Percentiles rank a stretch among this genome's conserved stretches.
These are phyloP conservation scores for Stomatorhinus walkeri DNA, from an alignment of 2,797 vertebrate species.

Conservation along the genomic window DNA sequence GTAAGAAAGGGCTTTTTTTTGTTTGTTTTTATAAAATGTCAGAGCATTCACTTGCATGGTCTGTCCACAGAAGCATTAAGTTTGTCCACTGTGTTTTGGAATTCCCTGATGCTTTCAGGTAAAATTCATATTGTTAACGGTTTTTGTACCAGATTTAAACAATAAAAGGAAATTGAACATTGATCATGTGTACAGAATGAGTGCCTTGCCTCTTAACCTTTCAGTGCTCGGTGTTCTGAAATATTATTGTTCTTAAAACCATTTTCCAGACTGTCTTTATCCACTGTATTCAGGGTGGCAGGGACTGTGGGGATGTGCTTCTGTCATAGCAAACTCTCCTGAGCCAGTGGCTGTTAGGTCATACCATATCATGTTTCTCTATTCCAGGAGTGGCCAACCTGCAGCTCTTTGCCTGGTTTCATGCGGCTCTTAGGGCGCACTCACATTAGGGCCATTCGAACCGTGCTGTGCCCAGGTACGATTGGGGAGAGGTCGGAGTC, in stretches of 20 bases:
- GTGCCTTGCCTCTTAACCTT: not conserved
- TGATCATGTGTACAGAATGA: not conserved
- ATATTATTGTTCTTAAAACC: not conserved
- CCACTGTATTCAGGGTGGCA: not conserved
- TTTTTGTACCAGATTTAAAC: conserved; percentile 36
- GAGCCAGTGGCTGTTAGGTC: not conserved
- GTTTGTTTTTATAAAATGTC: not conserved
- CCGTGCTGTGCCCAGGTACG: too few relatives aligned
- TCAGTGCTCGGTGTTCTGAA: not conserved
- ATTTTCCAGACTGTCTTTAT: not conserved
- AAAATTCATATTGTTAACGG: conserved; percentile 24
- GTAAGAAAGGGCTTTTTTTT: conserved; percentile 14
- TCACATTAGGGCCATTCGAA: too few relatives aligned
- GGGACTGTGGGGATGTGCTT: not conserved
- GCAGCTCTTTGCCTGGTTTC: too few relatives aligned
- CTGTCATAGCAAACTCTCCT: not conserved
- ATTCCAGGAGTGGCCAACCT: not conserved
- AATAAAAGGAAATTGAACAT: conserved; percentile 33
- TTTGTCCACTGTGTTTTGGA: conserved; percentile 24
- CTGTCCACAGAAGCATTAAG: conserved; percentile 20
- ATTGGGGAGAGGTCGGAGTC: too few relatives aligned
- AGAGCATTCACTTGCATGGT: conserved; percentile 23
- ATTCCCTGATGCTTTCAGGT: conserved; percentile 19
- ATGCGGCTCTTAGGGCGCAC: too few relatives aligned
- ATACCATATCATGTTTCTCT: not conserved